Evolutionary conservation across 2,797 vertebrate genomes (phyloP).

Genomic region (Streptopelia turtur): DNA sequence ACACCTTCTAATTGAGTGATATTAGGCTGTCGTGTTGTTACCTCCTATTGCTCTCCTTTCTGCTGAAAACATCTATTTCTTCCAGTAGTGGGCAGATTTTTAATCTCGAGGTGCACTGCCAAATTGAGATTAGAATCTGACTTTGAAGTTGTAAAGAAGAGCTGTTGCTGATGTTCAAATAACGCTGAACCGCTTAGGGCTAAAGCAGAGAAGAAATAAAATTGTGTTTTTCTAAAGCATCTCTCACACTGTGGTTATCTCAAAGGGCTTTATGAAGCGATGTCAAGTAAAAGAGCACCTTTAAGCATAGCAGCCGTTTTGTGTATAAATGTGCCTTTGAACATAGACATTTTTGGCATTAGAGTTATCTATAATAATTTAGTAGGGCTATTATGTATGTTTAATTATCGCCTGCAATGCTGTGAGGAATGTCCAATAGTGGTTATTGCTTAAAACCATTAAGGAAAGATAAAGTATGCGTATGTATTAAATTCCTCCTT

Average conservation of each 20-base stretch:
- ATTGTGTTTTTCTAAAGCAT: constrained; percentile 21
- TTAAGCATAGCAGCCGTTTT: background rate
- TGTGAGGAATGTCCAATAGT: background rate
- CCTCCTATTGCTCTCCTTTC: background rate
- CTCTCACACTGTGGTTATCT: background rate
- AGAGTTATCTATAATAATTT: background rate
- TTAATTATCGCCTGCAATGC: constrained; percentile 3
- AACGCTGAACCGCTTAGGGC: background rate
- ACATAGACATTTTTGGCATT: background rate
- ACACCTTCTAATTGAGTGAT: background rate
- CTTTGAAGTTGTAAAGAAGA: constrained; percentile 39
- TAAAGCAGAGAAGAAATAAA: constrained; percentile 51
- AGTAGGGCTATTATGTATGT: background rate
- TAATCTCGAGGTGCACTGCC: constrained; percentile 18
- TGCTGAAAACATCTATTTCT: constrained; percentile 19
- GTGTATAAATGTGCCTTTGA: background rate
- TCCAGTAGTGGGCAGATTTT: background rate
- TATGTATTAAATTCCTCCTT: constrained; percentile 7
- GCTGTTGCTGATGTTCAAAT: constrained; percentile 51
- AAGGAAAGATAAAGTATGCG: background rate
- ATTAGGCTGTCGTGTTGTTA: background rate
- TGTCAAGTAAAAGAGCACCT: constrained; percentile 13
- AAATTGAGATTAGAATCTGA: constrained; percentile 34
- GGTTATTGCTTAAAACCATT: background rate
- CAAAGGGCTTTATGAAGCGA: constrained; percentile 18